Base-by-base conservation (phyloP, 2,888 invertebrate genomes). In the Harpalus rubripes region DNA sequence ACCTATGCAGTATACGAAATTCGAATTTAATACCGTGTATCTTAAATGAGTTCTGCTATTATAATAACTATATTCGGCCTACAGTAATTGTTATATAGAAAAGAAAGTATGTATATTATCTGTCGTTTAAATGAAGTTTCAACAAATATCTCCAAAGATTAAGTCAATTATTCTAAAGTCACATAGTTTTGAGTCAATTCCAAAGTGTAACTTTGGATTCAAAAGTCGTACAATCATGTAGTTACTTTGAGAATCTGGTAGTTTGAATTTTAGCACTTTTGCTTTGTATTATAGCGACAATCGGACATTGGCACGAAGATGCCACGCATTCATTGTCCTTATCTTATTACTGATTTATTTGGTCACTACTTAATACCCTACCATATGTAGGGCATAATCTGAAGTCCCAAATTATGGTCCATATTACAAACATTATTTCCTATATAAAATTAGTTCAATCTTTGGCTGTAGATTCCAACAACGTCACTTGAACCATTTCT, bases 141-240 rank as follows among this genome's bases (percentile, higher is more conserved):
- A 85, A 80, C 59, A 84, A 78, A 85, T 79, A 85, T 85, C 85
- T 85, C 85, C 85, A 85, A 85, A 80, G 85, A 84, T 52, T 79
- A 80, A 85, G 85, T 85, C 85, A 85, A 85, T 85, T 85, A 85
- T 80, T 85, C 68, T 52, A 85, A 85, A 68, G 72, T 85, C 85
- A 85, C 85, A 85, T 85, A 85, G 84, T 68, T 85, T 32, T 85
- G 85, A 85, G 84, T 85, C 72, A 84, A 84, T 83, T 83, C 59
- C 83, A 76, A 76, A 79, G 84, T 68, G 56, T 1, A 4, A 10
- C 85, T 85, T 85, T 85, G 85, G 59, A 85, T 68, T 72, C 65
- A 79, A 81, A 84, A 85, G 56, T 85, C 80, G 85, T 80, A 85
- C 85, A 85, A 85, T 85, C 85, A 85, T 65, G 84, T 85, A 85